Base-by-base conservation (phyloP, 2,113 vertebrate genomes). In the Oreochromis tanganicae region DNA sequence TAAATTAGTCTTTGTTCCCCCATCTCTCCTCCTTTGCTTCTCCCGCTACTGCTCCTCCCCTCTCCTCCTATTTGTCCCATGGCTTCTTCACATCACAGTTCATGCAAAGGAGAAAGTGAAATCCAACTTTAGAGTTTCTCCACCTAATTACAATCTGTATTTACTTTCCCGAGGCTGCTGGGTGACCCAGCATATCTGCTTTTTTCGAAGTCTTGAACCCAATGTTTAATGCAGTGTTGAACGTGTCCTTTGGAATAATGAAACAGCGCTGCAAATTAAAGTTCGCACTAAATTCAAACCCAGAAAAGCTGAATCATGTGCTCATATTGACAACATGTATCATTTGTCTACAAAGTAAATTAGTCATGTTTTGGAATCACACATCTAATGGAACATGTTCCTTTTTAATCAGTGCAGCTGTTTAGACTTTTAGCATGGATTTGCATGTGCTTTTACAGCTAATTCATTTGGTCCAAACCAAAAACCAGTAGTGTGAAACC, bases 1-100 rank as follows among this genome's bases (percentile, higher is more conserved):
- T 95, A 94, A 96, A 96, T 96, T 93, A 94, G 88, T 86, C 85
- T 85, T 89, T 82, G 88, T 89, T 92, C 93, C 90, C 86, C 27
- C 79, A 38, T 75, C 79, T 75, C 85, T 82, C 68, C 54, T 43
- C 21, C 66, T 54, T 78, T 80, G 55, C 48, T 32, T 85, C 80
- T 75, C 52, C 55, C 43, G 19, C 55, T 27, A 27, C 56, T 71
- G 84, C 87, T 85, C 83, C 89, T 86, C 87, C 84, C 56, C 82
- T 68, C 87, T 68, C 85, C 78, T 91, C 85, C 90, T 73, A 88
- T 92, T 93, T 94, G 93, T 95, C 93, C 93, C 91, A 87, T 95
- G 92, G 93, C 91, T 95, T 96, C 93, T 83, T 86, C 92, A 66
- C 85, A 87, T 88, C 86, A 90, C 86, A 87, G 93, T 95, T 96